A percentile compares a stretch with the other conserved stretches of the same genome.
Conservation (phyloP, 2,113 vertebrate genomes). For the Dunckerocampus dactyliophorus region DNA sequence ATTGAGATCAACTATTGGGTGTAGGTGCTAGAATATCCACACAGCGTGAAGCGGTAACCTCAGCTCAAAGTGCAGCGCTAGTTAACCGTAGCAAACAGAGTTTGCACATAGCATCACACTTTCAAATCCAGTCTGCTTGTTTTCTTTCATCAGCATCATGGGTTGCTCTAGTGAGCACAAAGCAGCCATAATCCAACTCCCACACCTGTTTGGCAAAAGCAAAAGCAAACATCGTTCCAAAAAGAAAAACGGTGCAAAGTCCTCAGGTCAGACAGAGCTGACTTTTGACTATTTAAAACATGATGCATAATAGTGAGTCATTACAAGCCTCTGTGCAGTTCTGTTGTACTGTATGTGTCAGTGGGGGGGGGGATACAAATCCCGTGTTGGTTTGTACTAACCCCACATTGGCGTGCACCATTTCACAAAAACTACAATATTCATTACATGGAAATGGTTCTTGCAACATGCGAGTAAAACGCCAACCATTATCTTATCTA, state of each 20-base stretch:
- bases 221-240: constrained; percentile 30
- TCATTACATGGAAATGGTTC: not conserved
- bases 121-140: constrained; percentile 10
- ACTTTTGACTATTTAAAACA: constrained; percentile 26
- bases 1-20: not conserved
- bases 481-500: not conserved
- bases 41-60: not conserved
- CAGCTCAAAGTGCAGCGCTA: not conserved
- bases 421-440: not conserved
- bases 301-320: constrained; percentile 6
- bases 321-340: constrained; percentile 5
- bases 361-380: not conserved
- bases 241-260: constrained; percentile 5
- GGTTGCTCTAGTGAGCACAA: constrained; percentile 14
- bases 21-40: not conserved
- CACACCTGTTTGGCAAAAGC: constrained; percentile 26
- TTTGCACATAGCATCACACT: not conserved
- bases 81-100: not conserved
- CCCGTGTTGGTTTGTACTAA: not conserved
- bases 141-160: constrained; percentile 18
- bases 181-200: constrained; percentile 32
- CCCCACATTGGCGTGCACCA: not conserved
- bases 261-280: constrained; percentile 17
- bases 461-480: too few relatives aligned
- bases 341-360: not conserved